Evolutionary conservation across 2,888 invertebrate genomes (phyloP).

Genomic region (Hartigia nigra): DNA sequence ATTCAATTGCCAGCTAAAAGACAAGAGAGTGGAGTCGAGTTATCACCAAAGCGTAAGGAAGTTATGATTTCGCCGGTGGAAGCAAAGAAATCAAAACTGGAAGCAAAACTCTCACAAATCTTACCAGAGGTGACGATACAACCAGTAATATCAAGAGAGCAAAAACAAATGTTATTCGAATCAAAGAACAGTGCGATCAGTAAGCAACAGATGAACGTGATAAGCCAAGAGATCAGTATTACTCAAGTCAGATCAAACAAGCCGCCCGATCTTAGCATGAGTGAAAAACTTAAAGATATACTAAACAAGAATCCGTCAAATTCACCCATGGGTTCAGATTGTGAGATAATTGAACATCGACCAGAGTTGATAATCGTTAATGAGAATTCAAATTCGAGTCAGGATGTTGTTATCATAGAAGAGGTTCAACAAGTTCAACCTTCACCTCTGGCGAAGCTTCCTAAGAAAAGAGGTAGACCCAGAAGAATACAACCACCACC

Average conservation of each 20-base stretch:
- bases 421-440: slow-evolving; percentile 52
- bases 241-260: slow-evolving; percentile 52
- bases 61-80: slow-evolving; percentile 55
- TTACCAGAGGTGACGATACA: slow-evolving; percentile 62
- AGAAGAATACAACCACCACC: slow-evolving; percentile 48
- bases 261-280: slow-evolving; percentile 39
- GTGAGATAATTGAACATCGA: slow-evolving; percentile 61
- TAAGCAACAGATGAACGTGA: slow-evolving; percentile 56
- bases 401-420: slow-evolving; percentile 64
- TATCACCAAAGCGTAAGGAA: slow-evolving; percentile 55
- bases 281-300: slow-evolving; percentile 53
- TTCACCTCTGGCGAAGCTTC: slow-evolving; percentile 50
- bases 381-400: slow-evolving; percentile 63
- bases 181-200: slow-evolving; percentile 46
- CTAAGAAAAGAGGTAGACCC: slow-evolving; percentile 61
- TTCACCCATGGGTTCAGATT: slow-evolving; percentile 53
- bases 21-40: slow-evolving; percentile 33
- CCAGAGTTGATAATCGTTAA: slow-evolving; percentile 63
- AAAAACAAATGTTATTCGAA: slow-evolving; percentile 45
- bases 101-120: slow-evolving; percentile 55
- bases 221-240: slow-evolving; percentile 61
- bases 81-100: slow-evolving; percentile 57
- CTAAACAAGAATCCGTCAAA: slow-evolving; percentile 38
- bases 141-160: slow-evolving; percentile 45
- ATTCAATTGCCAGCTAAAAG: slow-evolving; percentile 39